Conservation (phyloP, 2,888 invertebrate genomes). For the Sturmia bella region DNA sequence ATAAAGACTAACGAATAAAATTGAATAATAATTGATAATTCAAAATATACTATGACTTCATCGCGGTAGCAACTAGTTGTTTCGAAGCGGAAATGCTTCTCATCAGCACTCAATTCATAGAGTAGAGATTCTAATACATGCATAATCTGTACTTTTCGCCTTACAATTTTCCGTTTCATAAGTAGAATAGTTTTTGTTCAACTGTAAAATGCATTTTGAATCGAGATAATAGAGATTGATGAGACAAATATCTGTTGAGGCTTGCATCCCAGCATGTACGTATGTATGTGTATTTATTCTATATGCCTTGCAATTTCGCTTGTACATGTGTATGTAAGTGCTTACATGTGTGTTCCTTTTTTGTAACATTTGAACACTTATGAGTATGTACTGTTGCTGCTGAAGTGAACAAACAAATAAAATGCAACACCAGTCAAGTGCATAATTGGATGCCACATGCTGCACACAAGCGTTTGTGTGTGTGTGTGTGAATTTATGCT, state of each 20-base stretch:
- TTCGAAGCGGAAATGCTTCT: too few species aligned
- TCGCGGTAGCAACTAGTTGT: too few species aligned
- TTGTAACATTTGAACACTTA: conserved; percentile 55
- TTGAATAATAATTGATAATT: too few species aligned
- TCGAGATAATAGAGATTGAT: conserved; percentile 27
- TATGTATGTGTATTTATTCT: background rate
- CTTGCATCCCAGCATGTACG: conserved; percentile 7
- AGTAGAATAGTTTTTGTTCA: background rate
- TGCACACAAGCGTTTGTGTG: conserved; percentile 23
- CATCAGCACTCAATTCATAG: too few species aligned
- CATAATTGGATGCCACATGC: conserved; percentile 70
- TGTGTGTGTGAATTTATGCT: too few species aligned
- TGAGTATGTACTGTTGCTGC: conserved; percentile 67
- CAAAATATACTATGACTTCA: too few species aligned
- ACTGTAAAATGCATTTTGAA: conserved; percentile 3
- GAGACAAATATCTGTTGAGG: conserved; percentile 49
- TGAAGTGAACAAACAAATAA: conserved; percentile 70
- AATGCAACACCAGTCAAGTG: conserved; percentile 70
- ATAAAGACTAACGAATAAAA: too few species aligned
- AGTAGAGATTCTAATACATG: too few species aligned
- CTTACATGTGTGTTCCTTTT: background rate
- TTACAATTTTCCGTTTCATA: background rate
- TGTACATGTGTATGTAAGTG: background rate
- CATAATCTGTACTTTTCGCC: too few species aligned
- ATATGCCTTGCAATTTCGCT: background rate